Conservation (phyloP, 2,113 vertebrate genomes). For the Microcebus ravelobensis region DNA sequence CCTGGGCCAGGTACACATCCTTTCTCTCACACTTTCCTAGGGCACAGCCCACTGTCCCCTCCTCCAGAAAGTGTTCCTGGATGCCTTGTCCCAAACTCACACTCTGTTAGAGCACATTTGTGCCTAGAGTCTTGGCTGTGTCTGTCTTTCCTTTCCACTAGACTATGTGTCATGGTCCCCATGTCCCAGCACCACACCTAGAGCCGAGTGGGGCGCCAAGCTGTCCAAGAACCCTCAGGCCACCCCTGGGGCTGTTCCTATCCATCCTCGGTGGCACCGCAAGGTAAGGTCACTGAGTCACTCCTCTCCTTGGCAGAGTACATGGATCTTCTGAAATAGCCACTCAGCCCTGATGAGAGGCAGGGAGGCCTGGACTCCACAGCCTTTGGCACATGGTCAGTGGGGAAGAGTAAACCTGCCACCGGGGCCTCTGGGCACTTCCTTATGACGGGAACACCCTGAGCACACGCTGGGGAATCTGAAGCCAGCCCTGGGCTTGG, state of each 20-base stretch:
- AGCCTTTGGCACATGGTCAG: background rate
- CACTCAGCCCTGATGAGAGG: accelerated
- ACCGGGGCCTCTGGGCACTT: background rate
- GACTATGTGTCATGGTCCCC: background rate
- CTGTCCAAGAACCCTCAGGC: accelerated
- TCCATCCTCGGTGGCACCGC: accelerated
- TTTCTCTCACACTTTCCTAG: background rate
- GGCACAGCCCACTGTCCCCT: background rate
- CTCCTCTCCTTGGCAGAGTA: background rate
- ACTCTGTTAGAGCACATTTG: background rate
- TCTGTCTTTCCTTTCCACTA: background rate
- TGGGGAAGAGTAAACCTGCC: background rate
- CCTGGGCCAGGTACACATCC: background rate
- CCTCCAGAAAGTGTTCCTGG: background rate
- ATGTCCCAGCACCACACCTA: background rate
- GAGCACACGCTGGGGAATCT: accelerated
- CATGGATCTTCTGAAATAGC: background rate
- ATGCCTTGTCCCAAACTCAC: background rate
- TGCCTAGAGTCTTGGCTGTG: background rate
- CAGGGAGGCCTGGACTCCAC: no score
- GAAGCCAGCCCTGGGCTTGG: background rate
- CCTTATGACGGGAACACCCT: accelerated
- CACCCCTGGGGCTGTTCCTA: background rate
- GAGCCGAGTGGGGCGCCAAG: background rate
- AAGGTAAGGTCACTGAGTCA: background rate